Percentiles rank a stretch among this genome's conserved stretches.
phyloP scores from a whole-genome alignment of 2,888 invertebrate species.

The Scaptodrosophila latifasciaeformis region DNA sequence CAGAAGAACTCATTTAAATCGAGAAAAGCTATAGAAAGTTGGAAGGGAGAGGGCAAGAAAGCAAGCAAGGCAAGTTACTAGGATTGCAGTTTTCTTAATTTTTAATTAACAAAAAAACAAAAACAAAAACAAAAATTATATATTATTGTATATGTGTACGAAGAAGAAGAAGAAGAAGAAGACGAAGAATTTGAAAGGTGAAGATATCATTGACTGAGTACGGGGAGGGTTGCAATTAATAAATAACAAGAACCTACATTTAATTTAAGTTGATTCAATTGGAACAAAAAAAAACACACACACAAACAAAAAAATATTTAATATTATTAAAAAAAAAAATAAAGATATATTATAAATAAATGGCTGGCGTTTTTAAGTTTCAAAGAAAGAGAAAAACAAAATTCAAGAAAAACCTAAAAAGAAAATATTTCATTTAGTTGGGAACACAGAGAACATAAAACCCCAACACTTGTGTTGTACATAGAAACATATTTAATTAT shows the following conservation, averaged over 20 bases:
- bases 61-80: conserved; percentile 24
- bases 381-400: conserved; percentile 23
- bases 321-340: conserved; percentile 9
- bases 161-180: conserved; percentile 3
- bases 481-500: conserved; percentile 64
- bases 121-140: conserved; percentile 29
- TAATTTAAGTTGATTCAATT: conserved; percentile 49
- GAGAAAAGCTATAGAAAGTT: conserved; percentile 23
- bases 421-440: conserved; percentile 51
- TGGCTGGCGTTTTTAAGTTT: neutral
- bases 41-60: conserved; percentile 6
- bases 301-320: conserved; percentile 1
- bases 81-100: conserved; percentile 49
- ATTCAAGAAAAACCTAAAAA: conserved; percentile 23
- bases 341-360: conserved; percentile 6
- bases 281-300: conserved; percentile 31
- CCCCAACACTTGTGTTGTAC: conserved; percentile 52
- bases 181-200: conserved; percentile 33
- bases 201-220: conserved; percentile 73
- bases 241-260: conserved; percentile 50
- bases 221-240: conserved; percentile 14
- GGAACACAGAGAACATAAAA: conserved; percentile 22
- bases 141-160: conserved; percentile 17
- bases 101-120: conserved; percentile 42
- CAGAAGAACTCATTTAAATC: neutral